A percentile compares a stretch with the other conserved stretches of the same genome.
Evolutionary conservation across 2,888 invertebrate genomes (phyloP).

Genomic region (Esperia sulphurella): DNA sequence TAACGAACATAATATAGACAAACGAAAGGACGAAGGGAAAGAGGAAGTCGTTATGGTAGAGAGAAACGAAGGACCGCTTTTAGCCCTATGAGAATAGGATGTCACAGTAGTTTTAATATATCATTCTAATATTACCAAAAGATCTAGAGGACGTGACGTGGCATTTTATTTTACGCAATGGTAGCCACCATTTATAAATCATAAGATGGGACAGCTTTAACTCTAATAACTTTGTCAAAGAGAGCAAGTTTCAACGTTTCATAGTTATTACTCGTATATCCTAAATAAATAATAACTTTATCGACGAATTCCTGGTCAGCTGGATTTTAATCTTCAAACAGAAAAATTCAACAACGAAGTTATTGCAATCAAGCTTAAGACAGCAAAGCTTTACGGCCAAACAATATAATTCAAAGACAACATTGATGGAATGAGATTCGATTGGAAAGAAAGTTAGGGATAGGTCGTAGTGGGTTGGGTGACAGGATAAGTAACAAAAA

Average conservation of each 20-base stretch:
- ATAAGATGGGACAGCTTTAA: not conserved
- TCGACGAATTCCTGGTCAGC: too few relatives aligned
- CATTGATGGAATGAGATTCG: not conserved
- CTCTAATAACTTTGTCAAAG: not conserved
- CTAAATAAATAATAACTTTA: too few relatives aligned
- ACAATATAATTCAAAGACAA: not conserved
- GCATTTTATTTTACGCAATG: not conserved
- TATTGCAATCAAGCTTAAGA: too few relatives aligned
- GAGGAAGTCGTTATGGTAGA: slow-evolving; percentile 11
- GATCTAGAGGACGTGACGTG: not conserved
- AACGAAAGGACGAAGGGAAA: slow-evolving; percentile 3
- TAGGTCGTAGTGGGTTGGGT: slow-evolving; percentile 18
- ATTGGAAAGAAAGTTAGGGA: not conserved
- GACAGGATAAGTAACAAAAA: slow-evolving; percentile 42
- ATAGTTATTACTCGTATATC: too few relatives aligned
- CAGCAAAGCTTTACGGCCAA: not conserved
- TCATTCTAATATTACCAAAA: not conserved
- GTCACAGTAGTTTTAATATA: slow-evolving; percentile 3
- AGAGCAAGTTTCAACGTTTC: too few relatives aligned
- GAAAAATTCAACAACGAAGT: not conserved
- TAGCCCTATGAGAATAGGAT: slow-evolving; percentile 18
- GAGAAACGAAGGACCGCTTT: slow-evolving; percentile 21
- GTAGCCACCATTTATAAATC: not conserved
- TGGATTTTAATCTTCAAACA: not conserved
- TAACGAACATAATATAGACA: slow-evolving; percentile 2